A percentile compares a stretch with the other conserved stretches of the same genome.
Evolutionary conservation across 2,113 vertebrate genomes (phyloP).

Genomic region (Petroica traversi): DNA sequence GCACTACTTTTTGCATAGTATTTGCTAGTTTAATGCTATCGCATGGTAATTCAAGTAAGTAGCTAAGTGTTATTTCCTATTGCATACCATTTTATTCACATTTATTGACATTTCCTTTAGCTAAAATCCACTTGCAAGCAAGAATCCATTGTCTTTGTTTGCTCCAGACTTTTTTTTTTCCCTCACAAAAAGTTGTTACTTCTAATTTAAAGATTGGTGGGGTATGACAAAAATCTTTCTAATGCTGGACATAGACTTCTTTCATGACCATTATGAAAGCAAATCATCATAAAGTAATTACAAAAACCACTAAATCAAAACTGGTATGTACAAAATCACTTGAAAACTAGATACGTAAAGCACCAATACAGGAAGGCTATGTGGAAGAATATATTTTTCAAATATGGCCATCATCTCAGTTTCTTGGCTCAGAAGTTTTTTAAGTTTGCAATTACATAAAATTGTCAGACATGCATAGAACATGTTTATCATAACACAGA

Average conservation of each 20-base stretch:
- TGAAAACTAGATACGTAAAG: neutral
- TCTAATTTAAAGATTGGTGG: neutral
- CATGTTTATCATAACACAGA: neutral
- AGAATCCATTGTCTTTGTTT: slow-evolving; percentile 31
- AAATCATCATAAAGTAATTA: neutral
- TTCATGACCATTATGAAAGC: neutral
- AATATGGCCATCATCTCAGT: neutral
- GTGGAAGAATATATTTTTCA: neutral
- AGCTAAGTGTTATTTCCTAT: neutral
- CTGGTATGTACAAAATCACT: neutral
- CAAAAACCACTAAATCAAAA: neutral
- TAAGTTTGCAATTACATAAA: neutral
- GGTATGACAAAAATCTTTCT: neutral
- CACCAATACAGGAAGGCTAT: neutral
- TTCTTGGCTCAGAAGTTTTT: neutral
- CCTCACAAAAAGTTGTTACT: neutral
- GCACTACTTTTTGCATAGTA: neutral
- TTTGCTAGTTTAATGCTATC: neutral
- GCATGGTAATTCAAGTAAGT: neutral
- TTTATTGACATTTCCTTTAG: neutral
- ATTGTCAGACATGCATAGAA: neutral
- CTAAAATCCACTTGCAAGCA: neutral
- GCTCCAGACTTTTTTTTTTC: neutral
- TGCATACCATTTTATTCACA: neutral
- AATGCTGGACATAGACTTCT: neutral